Base-by-base conservation (phyloP, 2,113 vertebrate species). In the Hippocampus abdominalis region DNA sequence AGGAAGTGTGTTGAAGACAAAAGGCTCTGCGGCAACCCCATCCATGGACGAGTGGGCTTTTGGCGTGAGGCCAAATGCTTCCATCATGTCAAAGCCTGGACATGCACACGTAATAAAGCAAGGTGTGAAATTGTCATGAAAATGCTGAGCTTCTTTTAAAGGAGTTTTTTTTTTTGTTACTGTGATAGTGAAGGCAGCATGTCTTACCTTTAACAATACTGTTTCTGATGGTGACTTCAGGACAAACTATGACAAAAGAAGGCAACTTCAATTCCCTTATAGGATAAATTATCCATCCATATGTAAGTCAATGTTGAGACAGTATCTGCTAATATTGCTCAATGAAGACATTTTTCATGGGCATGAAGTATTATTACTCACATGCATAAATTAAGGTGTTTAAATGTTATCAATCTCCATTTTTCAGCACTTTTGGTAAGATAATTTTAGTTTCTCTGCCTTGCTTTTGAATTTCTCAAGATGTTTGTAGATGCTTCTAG, bases 51-150 rank as follows among this genome's bases (percentile, higher is more conserved):
- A 90, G 0, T 96, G 94, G 29, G 93, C 92, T 68, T 80, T 91
- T 73, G 84, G 91, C 2, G 93, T 93, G 60, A 99, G 88, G 72
- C 96, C 95, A 39, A 99, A 99, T 2, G 89, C 92, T 18, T 91
- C 93, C 96, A 98, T 97, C 93, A 98, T 94, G 84, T 97, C 89
- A 54, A 96, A 97, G 10, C 96, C 96, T 99, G 75, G 42, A 57
- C 63, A 79, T 69, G 79, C 15, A 64, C 39, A 32, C 1, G 32
- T 15, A 12, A 74, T 15, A 15, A 25, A 21, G 23, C 7, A 9
- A 51, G 39, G 8, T 27, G 7, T 3, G 5, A 60, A 1, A 51
- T 20, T 12, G 5, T 57, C 67, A 1, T 67, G 40, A 15, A 10
- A 12, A 32, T 56, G 12, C 2, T 23, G 18, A 20, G n/a, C 15